Evolutionary conservation across 1,140 invertebrate species (phyloP).

Genomic region (Heliconius himera): DNA sequence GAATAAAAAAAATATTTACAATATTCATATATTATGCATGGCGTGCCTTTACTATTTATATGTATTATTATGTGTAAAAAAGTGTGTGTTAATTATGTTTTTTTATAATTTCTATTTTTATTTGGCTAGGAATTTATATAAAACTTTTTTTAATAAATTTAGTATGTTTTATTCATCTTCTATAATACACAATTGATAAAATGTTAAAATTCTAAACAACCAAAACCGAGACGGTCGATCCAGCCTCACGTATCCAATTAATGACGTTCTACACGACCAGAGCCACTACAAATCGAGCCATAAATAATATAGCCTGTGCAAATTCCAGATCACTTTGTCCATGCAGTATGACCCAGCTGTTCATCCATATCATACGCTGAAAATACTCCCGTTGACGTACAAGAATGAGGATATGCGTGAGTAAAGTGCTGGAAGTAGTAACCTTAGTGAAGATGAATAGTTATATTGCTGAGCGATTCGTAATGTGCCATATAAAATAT

Average conservation of each 20-base stretch:
- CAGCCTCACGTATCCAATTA: not conserved
- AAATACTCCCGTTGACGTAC: slow-evolving; percentile 24
- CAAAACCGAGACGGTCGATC: not conserved
- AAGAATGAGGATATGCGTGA: slow-evolving; percentile 19
- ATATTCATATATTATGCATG: no score
- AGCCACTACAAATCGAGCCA: not conserved
- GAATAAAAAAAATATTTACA: no score
- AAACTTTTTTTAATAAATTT: no score
- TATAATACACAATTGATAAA: no score
- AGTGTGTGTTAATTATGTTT: no score
- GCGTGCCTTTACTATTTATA: no score
- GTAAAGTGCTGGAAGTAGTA: not conserved
- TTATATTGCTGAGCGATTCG: slow-evolving; percentile 1
- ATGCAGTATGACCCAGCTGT: slow-evolving; percentile 18
- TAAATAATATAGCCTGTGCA: not conserved
- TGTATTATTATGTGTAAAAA: no score
- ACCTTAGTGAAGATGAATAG: not conserved
- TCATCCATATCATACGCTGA: slow-evolving; percentile 17
- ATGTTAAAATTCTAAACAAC: not conserved
- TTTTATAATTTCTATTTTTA: no score
- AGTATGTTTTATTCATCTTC: no score
- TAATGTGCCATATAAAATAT: not conserved
- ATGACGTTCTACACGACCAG: not conserved
- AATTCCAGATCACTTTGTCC: slow-evolving; percentile 2
- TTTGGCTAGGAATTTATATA: no score